Conservation (phyloP, 2,888 invertebrate genomes). For the Eremobia ochroleuca region DNA sequence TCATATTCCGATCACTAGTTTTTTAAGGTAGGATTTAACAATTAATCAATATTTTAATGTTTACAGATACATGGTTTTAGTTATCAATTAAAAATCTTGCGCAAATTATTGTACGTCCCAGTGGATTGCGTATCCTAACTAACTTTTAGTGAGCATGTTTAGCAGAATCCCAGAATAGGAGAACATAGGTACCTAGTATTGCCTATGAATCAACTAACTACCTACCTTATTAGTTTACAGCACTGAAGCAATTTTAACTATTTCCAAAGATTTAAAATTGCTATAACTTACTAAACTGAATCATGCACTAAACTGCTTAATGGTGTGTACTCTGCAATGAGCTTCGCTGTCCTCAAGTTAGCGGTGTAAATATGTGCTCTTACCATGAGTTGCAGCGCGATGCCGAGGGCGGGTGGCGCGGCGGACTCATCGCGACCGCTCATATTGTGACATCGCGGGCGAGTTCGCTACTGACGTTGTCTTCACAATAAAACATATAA, state of each 20-base stretch:
- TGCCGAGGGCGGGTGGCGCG: conserved; percentile 74
- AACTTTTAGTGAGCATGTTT: neutral
- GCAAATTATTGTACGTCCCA: neutral
- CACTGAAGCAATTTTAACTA: neutral
- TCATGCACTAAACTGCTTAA: neutral
- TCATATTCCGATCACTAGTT: neutral
- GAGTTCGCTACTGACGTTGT: conserved; percentile 65
- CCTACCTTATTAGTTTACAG: too few relatives aligned
- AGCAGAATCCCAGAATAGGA: neutral
- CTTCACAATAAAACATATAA: conserved; percentile 64
- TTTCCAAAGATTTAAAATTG: neutral
- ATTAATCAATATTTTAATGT: neutral
- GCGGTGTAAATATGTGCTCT: conserved; percentile 40
- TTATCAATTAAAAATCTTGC: neutral
- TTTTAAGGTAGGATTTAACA: neutral
- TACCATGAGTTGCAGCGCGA: conserved; percentile 88
- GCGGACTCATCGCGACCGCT: conserved; percentile 85
- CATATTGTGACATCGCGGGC: conserved; percentile 86
- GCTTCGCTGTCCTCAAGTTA: neutral
- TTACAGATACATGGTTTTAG: neutral
- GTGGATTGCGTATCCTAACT: neutral
- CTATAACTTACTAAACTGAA: neutral
- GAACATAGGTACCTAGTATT: neutral
- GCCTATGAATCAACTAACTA: neutral
- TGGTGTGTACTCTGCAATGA: neutral